Percentiles rank a stretch among this genome's conserved stretches.
phyloP scores from a whole-genome alignment of 2,888 invertebrate genomes.

The Amiota communis region DNA sequence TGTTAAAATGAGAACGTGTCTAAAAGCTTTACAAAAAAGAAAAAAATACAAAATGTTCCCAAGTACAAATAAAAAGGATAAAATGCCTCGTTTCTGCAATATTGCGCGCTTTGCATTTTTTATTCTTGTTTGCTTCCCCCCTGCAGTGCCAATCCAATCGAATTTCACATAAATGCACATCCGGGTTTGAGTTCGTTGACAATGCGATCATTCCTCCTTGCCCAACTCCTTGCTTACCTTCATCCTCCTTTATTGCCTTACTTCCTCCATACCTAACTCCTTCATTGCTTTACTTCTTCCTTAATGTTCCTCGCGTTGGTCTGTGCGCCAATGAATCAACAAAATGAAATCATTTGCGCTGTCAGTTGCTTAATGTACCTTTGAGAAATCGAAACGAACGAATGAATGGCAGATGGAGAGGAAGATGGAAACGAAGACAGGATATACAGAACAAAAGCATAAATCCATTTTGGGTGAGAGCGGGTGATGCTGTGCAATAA shows the following conservation, averaged over 20 bases:
- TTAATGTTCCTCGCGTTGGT: not conserved
- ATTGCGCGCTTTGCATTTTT: constrained; percentile 5
- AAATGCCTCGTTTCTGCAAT: not conserved
- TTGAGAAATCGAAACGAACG: not conserved
- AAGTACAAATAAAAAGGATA: constrained; percentile 1
- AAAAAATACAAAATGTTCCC: not conserved
- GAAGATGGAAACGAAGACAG: not conserved
- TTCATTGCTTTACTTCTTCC: not conserved
- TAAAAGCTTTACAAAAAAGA: too few species aligned
- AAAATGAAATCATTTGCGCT: constrained; percentile 30
- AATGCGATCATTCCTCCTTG: not conserved
- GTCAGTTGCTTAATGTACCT: constrained; percentile 1
- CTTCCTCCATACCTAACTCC: not conserved
- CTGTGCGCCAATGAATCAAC: constrained; percentile 2
- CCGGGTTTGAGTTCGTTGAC: not conserved
- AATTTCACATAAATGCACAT: constrained; percentile 6
- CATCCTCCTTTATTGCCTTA: not conserved
- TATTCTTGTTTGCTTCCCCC: not conserved
- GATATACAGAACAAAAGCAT: not conserved
- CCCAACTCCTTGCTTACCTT: not conserved
- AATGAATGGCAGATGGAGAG: not conserved
- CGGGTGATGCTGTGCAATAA: not conserved
- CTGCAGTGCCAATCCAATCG: not conserved
- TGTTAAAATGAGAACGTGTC: constrained; percentile 14
- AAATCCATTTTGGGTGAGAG: not conserved